Evolutionary conservation across 2,113 vertebrate species (phyloP).

Genomic region (Callochromis pleurospilus): DNA sequence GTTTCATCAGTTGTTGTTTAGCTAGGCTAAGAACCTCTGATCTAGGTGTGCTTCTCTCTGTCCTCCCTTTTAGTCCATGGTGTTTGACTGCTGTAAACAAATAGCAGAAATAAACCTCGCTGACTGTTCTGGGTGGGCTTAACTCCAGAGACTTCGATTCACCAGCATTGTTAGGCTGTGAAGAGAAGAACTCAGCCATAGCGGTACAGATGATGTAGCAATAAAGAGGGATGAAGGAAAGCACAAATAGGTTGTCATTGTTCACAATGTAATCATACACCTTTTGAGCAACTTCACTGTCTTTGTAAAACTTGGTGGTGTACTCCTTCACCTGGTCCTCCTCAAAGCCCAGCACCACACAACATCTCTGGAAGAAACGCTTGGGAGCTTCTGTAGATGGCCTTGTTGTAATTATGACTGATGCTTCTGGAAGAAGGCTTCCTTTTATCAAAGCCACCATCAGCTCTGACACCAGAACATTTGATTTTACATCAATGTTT

Average conservation of each 20-base stretch:
- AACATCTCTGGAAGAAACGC: constrained; percentile 53
- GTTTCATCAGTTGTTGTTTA: constrained; percentile 38
- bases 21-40: constrained; percentile 30
- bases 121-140: constrained; percentile 59
- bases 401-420: constrained; percentile 59
- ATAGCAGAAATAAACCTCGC: constrained; percentile 66
- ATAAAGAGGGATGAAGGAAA: constrained; percentile 71
- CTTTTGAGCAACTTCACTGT: constrained; percentile 21
- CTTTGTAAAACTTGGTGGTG: constrained; percentile 58
- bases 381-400: constrained; percentile 46
- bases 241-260: constrained; percentile 56
- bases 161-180: not conserved
- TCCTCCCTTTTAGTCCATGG: constrained; percentile 22
- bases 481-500: not conserved
- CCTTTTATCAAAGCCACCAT: constrained; percentile 56
- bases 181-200: constrained; percentile 56
- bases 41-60: constrained; percentile 21
- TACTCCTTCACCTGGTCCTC: constrained; percentile 63
- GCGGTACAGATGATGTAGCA: constrained; percentile 69
- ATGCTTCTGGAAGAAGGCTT: constrained; percentile 52
- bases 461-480: constrained; percentile 45
- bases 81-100: constrained; percentile 58
- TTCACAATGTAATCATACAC: constrained; percentile 53
- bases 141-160: constrained; percentile 34
- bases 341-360: constrained; percentile 65